phyloP scores from a whole-genome alignment of 2,113 vertebrate genomes.

The Brachypodius melanocephalos region DNA sequence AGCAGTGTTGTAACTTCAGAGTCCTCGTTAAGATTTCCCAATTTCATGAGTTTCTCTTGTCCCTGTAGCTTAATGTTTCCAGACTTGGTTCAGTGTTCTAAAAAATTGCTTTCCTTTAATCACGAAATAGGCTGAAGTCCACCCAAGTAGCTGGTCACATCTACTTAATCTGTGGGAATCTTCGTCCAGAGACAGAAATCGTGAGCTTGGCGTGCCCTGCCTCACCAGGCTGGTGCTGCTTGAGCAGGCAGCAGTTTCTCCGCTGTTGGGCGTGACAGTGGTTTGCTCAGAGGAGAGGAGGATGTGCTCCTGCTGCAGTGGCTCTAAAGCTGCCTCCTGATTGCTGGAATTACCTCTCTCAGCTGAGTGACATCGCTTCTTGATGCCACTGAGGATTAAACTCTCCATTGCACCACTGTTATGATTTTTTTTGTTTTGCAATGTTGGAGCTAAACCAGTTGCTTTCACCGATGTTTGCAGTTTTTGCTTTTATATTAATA shows the following conservation, averaged over 20 bases:
- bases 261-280: fast-evolving
- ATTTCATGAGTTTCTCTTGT: not conserved
- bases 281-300: not conserved
- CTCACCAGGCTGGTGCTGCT: not conserved
- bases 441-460: not conserved
- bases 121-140: not conserved
- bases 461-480: not conserved
- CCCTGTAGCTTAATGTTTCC: not conserved
- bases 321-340: not conserved
- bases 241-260: fast-evolving
- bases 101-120: not conserved
- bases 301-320: not conserved
- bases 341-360: not conserved
- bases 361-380: fast-evolving
- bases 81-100: not conserved
- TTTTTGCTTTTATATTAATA: not conserved
- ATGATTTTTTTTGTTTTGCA: not conserved
- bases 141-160: not conserved
- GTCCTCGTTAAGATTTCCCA: not conserved
- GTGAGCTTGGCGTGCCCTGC: not conserved
- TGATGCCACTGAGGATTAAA: not conserved
- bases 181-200: not conserved
- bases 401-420: not conserved
- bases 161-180: not conserved
- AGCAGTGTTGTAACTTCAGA: not conserved